These are phyloP conservation scores for Eulemur albifrons DNA, from an alignment of 2,797 vertebrate genomes.

Conservation along the genomic window DNA sequence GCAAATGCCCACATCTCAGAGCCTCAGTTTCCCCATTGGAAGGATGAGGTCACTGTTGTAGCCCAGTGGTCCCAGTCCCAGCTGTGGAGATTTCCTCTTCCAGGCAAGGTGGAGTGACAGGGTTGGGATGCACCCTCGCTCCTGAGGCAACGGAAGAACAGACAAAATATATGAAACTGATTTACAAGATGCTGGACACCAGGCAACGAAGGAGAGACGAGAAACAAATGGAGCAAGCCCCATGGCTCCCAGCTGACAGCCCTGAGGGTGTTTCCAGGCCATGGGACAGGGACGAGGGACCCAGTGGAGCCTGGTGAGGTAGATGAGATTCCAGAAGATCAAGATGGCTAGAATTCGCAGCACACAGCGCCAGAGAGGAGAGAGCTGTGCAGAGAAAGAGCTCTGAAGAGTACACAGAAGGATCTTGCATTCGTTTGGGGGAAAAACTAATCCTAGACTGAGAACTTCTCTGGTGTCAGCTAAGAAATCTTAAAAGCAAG, in stretches of 20 bases:
- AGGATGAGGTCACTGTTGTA: not conserved
- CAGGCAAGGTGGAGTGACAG: not conserved
- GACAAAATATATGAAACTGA: not conserved
- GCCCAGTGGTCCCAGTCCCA: not conserved
- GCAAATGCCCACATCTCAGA: not conserved
- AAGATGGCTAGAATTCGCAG: not conserved
- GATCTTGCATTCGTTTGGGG: not conserved
- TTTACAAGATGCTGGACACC: not conserved
- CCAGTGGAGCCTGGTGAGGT: rapidly evolving
- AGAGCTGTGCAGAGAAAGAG: not conserved
- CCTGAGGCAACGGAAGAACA: not conserved
- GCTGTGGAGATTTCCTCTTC: not conserved
- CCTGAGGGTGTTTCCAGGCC: not conserved
- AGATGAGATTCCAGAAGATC: not conserved
- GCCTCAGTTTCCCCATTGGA: not conserved
- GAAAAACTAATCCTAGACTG: not conserved
- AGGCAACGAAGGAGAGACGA: not conserved
- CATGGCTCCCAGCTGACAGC: not conserved
- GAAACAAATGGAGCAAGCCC: not conserved
- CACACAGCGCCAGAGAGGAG: not conserved
- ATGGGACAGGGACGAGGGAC: not conserved
- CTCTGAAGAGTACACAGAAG: not conserved
- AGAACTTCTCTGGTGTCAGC: not conserved
- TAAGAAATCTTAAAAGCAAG: not conserved
- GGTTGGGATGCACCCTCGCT: not conserved